Conservation (phyloP, 2,888 invertebrate genomes). For the Tetheella fluctuosa region DNA sequence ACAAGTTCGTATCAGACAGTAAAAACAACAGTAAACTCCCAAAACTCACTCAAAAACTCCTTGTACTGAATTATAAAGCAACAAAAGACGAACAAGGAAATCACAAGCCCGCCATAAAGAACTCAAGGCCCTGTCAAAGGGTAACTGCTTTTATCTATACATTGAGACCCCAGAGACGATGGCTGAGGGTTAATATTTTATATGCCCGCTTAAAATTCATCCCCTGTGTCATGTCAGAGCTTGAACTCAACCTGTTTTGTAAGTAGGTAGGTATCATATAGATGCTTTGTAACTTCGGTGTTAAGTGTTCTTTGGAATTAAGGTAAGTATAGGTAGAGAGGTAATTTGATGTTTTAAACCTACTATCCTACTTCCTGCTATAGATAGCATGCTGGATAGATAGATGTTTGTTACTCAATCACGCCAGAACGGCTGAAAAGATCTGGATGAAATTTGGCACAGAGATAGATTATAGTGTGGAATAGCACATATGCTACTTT, state of each 20-base stretch:
- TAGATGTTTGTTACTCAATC: too few species aligned
- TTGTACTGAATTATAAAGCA: neutral
- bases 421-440: too few species aligned
- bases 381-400: too few species aligned
- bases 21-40: too few species aligned
- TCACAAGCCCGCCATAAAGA: neutral
- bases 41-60: neutral
- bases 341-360: too few species aligned
- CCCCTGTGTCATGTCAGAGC: neutral
- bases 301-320: neutral
- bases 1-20: too few species aligned
- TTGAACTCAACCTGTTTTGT: constrained; percentile 3
- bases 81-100: neutral
- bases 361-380: too few species aligned
- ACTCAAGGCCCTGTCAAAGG: constrained; percentile 6
- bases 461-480: too few species aligned
- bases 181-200: constrained; percentile 5
- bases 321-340: neutral
- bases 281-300: neutral
- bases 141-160: constrained; percentile 11
- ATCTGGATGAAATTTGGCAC: too few species aligned
- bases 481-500: too few species aligned
- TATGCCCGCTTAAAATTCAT: constrained; percentile 11
- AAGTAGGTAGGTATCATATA: neutral
- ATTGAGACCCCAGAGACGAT: neutral